Evolutionary conservation across 2,113 vertebrate species (phyloP).

Genomic region (Tragelaphus imberbis): DNA sequence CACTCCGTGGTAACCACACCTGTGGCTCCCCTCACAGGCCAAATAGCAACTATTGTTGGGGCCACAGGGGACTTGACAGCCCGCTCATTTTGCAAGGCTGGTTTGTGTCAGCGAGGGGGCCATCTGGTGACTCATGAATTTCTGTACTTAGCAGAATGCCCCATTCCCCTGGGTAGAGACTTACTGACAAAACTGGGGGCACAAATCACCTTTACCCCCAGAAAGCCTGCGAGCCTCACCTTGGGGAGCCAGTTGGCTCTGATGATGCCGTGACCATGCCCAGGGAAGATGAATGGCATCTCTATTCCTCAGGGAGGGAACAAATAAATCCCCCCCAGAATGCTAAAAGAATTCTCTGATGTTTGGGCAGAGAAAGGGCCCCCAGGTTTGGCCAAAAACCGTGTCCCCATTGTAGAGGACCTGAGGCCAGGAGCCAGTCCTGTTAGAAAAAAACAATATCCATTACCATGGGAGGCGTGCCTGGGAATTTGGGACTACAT

Average conservation of each 20-base stretch:
- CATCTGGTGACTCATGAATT: neutral
- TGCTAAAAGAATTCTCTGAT: neutral
- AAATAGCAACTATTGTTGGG: neutral
- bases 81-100: rapidly evolving
- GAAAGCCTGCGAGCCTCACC: neutral
- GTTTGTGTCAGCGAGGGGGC: neutral
- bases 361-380: neutral
- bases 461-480: neutral
- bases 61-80: neutral
- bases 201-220: neutral
- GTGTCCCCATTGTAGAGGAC: neutral
- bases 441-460: neutral
- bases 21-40: neutral
- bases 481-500: neutral
- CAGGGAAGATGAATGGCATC: neutral
- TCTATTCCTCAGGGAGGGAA: neutral
- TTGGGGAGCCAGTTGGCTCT: neutral
- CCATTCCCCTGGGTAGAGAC: neutral
- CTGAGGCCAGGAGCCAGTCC: neutral
- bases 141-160: neutral
- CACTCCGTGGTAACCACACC: neutral
- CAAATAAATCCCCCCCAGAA: neutral
- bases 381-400: neutral
- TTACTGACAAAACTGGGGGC: neutral
- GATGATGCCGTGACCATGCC: neutral